Base-by-base conservation (phyloP, 2,113 vertebrate genomes). In the Anhinga rufa region DNA sequence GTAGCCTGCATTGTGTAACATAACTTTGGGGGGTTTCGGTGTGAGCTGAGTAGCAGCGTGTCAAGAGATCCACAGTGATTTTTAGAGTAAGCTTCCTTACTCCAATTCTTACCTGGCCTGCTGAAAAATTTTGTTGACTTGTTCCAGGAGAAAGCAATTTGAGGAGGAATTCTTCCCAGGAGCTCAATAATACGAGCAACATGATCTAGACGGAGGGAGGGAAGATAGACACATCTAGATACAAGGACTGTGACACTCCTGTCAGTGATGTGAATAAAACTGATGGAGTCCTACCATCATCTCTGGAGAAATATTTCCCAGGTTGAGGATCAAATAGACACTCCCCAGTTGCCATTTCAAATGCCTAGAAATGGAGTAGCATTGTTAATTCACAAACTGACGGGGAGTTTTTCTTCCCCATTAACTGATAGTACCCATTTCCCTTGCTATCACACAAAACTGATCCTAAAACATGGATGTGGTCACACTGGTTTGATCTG, bases 261-360 rank as follows among this genome's bases (percentile, higher is more conserved):
- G 18, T 51, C 31, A 78, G 46, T 40, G 49, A 85, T 86, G 74
- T 72, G 9, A 88, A 29, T 79, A 71, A 62, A 88, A 83, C 44
- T 40, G 34, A n/a, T 36, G 13, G 40, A 46, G 12, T 72, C 96
- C 60, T 98, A 99, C 99, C 99, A 57, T 99, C 99, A 74, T 99
- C 98, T 96, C 98, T 97, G 82, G 98, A 98, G 95, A 98, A 98
- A 28, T 96, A 97, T 25, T 98, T 97, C n/a, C 98, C 95, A 60
- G 98, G 97, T 96, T 98, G 98, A 78, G 99, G 99, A 74, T 98
- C 98, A 96, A 99, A 99, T 21, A 99, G 97, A 9, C 86, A 44
- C 81, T 98, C 98, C 71, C 98, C 98, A 40, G 98, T 99, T 79
- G 97, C 96, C 97, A 99, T 97, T 97, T 99, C 99, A 96, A 99